phyloP scores from a whole-genome alignment of 2,888 invertebrate species.

The Furcula furcula region DNA sequence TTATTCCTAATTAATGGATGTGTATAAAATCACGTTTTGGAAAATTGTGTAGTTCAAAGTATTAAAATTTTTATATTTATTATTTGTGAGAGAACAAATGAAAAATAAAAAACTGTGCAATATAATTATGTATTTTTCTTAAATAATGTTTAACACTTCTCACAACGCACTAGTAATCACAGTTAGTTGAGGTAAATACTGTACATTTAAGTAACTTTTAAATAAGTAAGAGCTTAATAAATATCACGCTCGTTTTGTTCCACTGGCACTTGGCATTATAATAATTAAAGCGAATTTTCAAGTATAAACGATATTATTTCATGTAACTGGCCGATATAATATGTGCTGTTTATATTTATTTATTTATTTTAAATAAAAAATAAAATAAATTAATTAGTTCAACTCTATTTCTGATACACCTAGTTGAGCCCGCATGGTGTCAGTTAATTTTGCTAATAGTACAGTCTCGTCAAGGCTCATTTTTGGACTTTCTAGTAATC shows the following conservation, averaged over 20 bases:
- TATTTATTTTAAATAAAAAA: too few species aligned
- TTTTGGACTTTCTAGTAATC: constrained; percentile 85
- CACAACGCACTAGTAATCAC: constrained; percentile 66
- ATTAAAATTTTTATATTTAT: background rate
- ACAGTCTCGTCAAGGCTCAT: constrained; percentile 86
- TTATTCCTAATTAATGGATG: background rate
- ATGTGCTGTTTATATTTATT: constrained; percentile 3
- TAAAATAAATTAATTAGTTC: constrained; percentile 21
- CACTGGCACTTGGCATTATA: constrained; percentile 41
- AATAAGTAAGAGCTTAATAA: constrained; percentile 29
- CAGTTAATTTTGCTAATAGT: constrained; percentile 86
- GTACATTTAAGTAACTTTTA: constrained; percentile 44
- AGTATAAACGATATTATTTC: constrained; percentile 9
- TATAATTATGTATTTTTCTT: constrained; percentile 19
- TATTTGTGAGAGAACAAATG: background rate
- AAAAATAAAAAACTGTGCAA: background rate
- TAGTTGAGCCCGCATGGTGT: constrained; percentile 86
- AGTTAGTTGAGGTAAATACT: constrained; percentile 77
- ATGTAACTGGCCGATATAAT: constrained; percentile 1
- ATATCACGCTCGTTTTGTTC: constrained; percentile 43
- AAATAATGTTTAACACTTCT: constrained; percentile 44
- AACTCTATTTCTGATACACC: constrained; percentile 72
- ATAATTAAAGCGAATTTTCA: constrained; percentile 36
- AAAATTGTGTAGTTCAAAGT: background rate
- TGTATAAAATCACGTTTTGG: background rate